Conservation (phyloP, 1,140 invertebrate genomes). For the Pectinophora gossypiella region DNA sequence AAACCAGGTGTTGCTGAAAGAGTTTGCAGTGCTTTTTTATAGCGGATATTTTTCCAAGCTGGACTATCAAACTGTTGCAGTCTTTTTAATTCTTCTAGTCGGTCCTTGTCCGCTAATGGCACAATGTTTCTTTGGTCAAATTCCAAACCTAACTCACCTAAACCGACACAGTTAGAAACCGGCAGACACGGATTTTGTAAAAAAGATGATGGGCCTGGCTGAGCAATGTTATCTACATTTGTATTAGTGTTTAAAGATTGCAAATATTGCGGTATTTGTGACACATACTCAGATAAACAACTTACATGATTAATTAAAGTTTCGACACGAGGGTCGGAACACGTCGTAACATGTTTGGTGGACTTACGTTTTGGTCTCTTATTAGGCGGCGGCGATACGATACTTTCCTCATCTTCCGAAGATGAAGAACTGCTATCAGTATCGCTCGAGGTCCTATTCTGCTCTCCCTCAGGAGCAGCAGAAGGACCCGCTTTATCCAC, state of each 20-base stretch:
- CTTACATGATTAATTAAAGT: slow-evolving; percentile 4
- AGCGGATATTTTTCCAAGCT: neutral
- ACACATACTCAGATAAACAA: neutral
- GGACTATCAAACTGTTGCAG: slow-evolving; percentile 5
- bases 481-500: neutral
- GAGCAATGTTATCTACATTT: neutral
- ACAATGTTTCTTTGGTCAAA: neutral
- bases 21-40: slow-evolving; percentile 7
- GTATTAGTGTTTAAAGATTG: neutral
- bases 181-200: neutral
- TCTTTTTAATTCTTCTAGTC: neutral
- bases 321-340: slow-evolving; percentile 1
- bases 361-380: neutral
- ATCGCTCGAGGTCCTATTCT: neutral
- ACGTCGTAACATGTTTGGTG: neutral
- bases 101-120: neutral
- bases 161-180: neutral
- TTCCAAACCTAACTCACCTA: neutral
- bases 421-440: neutral
- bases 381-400: neutral
- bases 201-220: neutral
- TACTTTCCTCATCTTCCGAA: neutral
- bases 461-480: neutral
- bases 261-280: neutral
- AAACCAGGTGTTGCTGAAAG: slow-evolving; percentile 22